Evolutionary conservation across 2,888 invertebrate species (phyloP).

Genomic region (Brenthis ino): DNA sequence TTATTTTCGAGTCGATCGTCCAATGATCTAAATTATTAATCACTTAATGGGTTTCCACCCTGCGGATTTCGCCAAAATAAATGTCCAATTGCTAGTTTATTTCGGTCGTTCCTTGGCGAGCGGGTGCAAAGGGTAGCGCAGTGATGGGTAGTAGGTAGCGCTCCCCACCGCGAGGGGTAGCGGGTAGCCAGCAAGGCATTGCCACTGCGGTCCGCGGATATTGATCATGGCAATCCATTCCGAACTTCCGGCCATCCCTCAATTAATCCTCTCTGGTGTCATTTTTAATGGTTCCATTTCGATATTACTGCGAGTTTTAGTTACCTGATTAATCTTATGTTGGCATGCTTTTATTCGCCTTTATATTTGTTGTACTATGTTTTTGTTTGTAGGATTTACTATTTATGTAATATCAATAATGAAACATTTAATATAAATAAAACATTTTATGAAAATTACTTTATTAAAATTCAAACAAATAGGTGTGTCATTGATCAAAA

Average conservation of each 20-base stretch:
- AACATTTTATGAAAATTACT: too few relatives aligned
- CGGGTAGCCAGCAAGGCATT: conserved; percentile 23
- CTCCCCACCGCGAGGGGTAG: conserved; percentile 42
- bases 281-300: conserved; percentile 40
- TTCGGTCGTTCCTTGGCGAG: conserved; percentile 20
- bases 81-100: conserved; percentile 32
- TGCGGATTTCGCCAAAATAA: conserved; percentile 34
- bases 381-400: too few relatives aligned
- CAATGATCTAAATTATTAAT: conserved; percentile 39
- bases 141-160: conserved; percentile 7
- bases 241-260: conserved; percentile 40
- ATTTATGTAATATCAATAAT: too few relatives aligned
- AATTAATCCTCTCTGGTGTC: conserved; percentile 40
- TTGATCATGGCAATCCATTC: conserved; percentile 43
- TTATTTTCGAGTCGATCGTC: conserved; percentile 28
- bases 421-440: too few relatives aligned
- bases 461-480: too few relatives aligned
- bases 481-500: too few relatives aligned
- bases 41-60: conserved; percentile 37
- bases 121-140: neutral
- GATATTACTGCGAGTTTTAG: conserved; percentile 30
- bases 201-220: conserved; percentile 33
- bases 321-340: conserved; percentile 23
- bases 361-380: neutral
- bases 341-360: neutral